Base-by-base conservation (phyloP, 2,888 invertebrate genomes). In the Calliphora vomitoria region DNA sequence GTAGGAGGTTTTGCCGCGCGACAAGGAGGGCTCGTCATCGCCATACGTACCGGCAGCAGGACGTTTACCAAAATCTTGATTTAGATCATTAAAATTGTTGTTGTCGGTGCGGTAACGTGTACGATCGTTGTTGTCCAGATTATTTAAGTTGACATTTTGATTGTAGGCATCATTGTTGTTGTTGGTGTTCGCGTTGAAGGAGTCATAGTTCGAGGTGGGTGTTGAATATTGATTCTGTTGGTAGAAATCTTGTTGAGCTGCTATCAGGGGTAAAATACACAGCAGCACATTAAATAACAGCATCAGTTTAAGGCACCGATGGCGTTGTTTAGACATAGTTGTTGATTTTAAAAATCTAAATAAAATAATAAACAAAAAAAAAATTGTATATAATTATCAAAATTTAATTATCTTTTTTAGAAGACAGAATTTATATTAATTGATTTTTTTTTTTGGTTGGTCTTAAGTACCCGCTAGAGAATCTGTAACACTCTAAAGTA, bases 1-100 rank as follows among this genome's bases (percentile, higher is more conserved):
- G 74, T 93, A 93, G 0, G 91, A 76, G 10, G 92, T 89, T 89
- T 92, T 92, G 50, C 92, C 93, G 0, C 92, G 90, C 69, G 90
- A 62, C 31, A 87, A 75, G 8, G 89, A 89, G 13, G 90, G 90
- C 60, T 92, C 93, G 11, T 91, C 90, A 64, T 91, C 90, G 3
- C 69, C 86, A 76, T 82, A 88, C 20, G 87, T 89, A 31, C 76
- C 88, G 6, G 64, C 68, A 25, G 71, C 85, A 5, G 88, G 89
- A 15, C 90, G 89, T 75, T 91, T 91, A 3, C 69, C 60, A 20
- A 89, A 90, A 44, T 92, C 90, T 85, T 90, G 90, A n/a, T 88
- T 85, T 6, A 92, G 78, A 60, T 91, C 91, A 71, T 92, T 92
- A 53, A 89, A 90, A 50, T 86, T 87, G 11, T 86, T 87, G 11